Conservation (phyloP, 2,888 invertebrate species). For the Pseudoips prasinana region DNA sequence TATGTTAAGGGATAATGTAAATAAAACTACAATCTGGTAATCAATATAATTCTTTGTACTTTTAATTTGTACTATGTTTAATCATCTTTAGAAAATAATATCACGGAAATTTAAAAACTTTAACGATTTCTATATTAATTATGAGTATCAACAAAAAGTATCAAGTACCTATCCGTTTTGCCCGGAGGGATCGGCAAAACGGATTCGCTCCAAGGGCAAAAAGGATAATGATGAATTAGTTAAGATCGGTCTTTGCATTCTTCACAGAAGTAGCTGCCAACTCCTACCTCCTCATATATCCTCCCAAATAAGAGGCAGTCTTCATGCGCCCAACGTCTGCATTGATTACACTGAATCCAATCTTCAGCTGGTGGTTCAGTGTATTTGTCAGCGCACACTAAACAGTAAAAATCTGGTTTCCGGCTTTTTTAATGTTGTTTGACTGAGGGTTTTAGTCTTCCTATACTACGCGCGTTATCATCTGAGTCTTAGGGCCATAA, state of each 20-base stretch:
- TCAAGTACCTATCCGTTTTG: not conserved
- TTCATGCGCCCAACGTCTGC: conserved; percentile 13
- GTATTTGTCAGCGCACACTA: conserved; percentile 12
- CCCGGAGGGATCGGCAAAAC: not conserved
- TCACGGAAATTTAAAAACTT: conserved; percentile 4
- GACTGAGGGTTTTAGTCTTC: not conserved
- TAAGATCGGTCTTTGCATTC: too few relatives aligned
- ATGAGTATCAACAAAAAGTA: too few relatives aligned
- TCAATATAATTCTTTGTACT: conserved; percentile 1
- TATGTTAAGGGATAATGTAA: too few relatives aligned
- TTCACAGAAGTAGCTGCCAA: too few relatives aligned
- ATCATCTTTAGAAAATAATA: conserved; percentile 4
- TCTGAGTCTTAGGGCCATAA: too few relatives aligned
- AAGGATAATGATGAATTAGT: too few relatives aligned
- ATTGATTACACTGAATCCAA: conserved; percentile 15
- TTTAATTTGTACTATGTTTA: too few relatives aligned
- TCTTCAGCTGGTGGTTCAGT: conserved; percentile 14
- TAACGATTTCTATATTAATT: too few relatives aligned
- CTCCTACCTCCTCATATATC: not conserved
- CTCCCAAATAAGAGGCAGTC: conserved; percentile 3
- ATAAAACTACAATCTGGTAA: conserved; percentile 2
- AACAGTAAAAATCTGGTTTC: conserved; percentile 2
- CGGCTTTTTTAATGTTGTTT: not conserved
- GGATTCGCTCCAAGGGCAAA: too few relatives aligned
- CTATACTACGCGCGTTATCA: too few relatives aligned